These are phyloP conservation scores for Lymantria monacha DNA, from an alignment of 2,888 invertebrate species.

Conservation along the genomic window DNA sequence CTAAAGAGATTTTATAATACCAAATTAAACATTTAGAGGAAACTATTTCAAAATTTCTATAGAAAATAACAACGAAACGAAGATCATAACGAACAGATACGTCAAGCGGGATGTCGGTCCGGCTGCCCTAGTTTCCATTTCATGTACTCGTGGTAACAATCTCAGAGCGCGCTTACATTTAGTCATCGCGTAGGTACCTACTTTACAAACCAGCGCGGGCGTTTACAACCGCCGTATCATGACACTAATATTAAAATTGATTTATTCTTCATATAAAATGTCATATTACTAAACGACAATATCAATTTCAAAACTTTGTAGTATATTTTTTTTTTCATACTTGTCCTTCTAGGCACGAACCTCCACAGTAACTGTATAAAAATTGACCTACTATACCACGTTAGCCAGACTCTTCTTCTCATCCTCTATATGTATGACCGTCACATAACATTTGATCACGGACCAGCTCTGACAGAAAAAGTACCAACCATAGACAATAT, in stretches of 20 bases:
- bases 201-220: slow-evolving; percentile 2
- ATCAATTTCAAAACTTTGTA: not conserved
- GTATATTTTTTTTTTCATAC: not conserved
- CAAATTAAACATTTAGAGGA: not conserved
- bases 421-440: too few species aligned
- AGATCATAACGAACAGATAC: slow-evolving; percentile 24
- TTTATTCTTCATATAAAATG: not conserved
- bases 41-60: slow-evolving; percentile 13
- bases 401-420: too few species aligned
- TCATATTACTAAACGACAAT: not conserved
- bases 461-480: too few species aligned
- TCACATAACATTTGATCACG: too few species aligned
- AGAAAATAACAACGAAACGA: slow-evolving; percentile 20
- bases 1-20: too few species aligned
- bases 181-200: not conserved
- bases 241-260: not conserved
- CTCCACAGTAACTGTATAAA: too few species aligned
- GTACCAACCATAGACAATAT: too few species aligned
- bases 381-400: too few species aligned
- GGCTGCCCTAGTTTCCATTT: slow-evolving; percentile 29
- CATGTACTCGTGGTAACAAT: slow-evolving; percentile 4
- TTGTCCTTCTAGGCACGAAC: too few species aligned
- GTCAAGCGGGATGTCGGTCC: slow-evolving; percentile 22
- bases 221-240: slow-evolving; percentile 5
- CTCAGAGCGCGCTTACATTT: slow-evolving; percentile 2